Evolutionary conservation across 2,797 vertebrate species (phyloP).

Genomic region (Sternarchorhynchus goeldii): DNA sequence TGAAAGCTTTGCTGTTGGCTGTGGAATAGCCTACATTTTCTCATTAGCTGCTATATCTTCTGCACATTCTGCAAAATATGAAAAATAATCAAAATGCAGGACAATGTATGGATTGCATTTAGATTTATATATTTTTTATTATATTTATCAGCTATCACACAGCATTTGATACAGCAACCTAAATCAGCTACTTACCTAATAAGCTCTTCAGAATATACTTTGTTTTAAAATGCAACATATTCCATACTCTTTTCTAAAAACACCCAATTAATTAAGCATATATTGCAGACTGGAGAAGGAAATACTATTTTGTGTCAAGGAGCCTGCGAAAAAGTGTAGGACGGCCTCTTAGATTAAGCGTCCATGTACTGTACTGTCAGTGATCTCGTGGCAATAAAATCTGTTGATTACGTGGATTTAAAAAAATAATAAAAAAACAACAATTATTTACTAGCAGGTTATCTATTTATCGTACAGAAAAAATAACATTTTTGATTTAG

Average conservation of each 20-base stretch:
- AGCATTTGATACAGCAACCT: too few species aligned
- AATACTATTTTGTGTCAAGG: background rate
- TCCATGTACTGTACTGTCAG: background rate
- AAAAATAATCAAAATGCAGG: background rate
- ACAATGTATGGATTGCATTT: background rate
- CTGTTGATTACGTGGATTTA: background rate
- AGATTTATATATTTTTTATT: background rate
- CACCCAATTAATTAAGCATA: background rate
- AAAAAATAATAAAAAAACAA: too few species aligned
- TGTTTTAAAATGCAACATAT: background rate
- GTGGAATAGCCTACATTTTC: slow-evolving; percentile 72
- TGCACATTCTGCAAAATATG: slow-evolving; percentile 11
- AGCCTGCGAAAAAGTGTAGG: background rate
- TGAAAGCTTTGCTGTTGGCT: slow-evolving; percentile 79
- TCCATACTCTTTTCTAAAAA: too few species aligned
- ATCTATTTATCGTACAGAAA: too few species aligned
- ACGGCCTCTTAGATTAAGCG: background rate
- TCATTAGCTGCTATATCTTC: slow-evolving; percentile 41
- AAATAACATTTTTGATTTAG: too few species aligned
- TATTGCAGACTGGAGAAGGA: slow-evolving; percentile 7
- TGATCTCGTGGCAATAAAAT: background rate
- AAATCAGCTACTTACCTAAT: background rate
- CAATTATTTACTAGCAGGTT: too few species aligned
- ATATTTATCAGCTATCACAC: too few species aligned
- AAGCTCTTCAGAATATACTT: background rate